Evolutionary conservation across 2,797 vertebrate genomes (phyloP).

Genomic region (Smutsia gigantea): DNA sequence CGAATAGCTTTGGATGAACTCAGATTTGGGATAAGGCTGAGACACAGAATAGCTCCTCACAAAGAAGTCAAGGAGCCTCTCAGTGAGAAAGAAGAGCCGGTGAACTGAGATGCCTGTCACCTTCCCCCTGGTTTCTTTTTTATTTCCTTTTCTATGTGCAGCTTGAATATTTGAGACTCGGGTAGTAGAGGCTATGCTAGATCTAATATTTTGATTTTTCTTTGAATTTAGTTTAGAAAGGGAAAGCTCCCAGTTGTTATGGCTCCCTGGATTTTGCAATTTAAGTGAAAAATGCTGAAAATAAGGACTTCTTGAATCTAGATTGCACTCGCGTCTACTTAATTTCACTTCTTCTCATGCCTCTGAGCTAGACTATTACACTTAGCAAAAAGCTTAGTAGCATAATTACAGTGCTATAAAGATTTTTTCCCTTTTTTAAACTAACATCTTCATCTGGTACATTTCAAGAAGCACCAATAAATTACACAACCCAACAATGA

Average conservation of each 20-base stretch:
- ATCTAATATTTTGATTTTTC: slow-evolving; percentile 32
- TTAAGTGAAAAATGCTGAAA: slow-evolving; percentile 60
- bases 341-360: slow-evolving; percentile 29
- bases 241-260: slow-evolving; percentile 14
- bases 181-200: background rate
- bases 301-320: slow-evolving; percentile 20
- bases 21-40: background rate
- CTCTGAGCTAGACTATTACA: background rate
- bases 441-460: background rate
- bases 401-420: background rate
- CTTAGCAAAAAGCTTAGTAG: slow-evolving; percentile 41
- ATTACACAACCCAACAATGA: background rate
- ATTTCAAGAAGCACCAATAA: slow-evolving; percentile 54
- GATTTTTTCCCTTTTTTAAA: background rate
- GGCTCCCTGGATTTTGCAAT: slow-evolving; percentile 21
- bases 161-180: background rate
- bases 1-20: background rate
- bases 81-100: background rate
- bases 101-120: background rate
- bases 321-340: slow-evolving; percentile 33
- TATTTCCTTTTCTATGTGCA: background rate
- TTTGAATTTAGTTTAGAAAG: slow-evolving; percentile 58
- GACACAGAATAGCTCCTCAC: background rate
- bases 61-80: background rate
- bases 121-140: background rate